Evolutionary conservation across 1,140 invertebrate genomes (phyloP), one percentile per base, ranked within the genome.

Genomic region (Heliconius hewitsoni): DNA sequence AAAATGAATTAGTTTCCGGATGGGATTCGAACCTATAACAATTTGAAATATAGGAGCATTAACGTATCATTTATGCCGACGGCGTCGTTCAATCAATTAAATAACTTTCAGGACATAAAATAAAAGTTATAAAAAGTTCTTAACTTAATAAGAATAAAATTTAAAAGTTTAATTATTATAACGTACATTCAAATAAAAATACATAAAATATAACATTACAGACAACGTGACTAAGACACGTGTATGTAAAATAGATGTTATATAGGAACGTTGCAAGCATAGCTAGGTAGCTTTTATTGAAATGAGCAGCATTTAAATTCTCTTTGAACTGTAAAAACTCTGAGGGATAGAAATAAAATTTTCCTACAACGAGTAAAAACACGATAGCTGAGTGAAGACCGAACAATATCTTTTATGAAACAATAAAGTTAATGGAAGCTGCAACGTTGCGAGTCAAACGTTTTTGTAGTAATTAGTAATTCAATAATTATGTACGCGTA

Each of bases 331-430:
- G 74, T 71, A 60, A 79, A 74, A 50, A 34, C 55, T 71, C 8
- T 74, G 71, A 79, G 60, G 13, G 27, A 39, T 46, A 27, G 30
- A 77, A 55, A 80, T 76, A 81, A 57, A 74, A 73, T 77, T 60
- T 73, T 23, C 46, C 57, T 81, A 76, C 81, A 85, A 83, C 79
- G 83, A 85, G 81, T 83, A 77, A 75, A 83, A 82, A 83, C 72
- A 82, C 79, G 75, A 81, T 79, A 81, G 37, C 37, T 39, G 19
- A 76, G 50, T 8, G 66, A 74, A 78, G 70, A 77, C 66, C 74
- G 81, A 81, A 83, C 71, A 79, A 82, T 75, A 76, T 82, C 74
- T 84, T 83, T 82, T 77, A n/a, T 23, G 42, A 81, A 81, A 82
- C 73, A 86, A 86, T 84, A 73, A 80, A 83, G 73, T 18, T 66